Percentiles rank a stretch among this genome's conserved stretches.
Evolutionary conservation across 2,113 vertebrate species (phyloP).

Genomic region (Balaeniceps rex): DNA sequence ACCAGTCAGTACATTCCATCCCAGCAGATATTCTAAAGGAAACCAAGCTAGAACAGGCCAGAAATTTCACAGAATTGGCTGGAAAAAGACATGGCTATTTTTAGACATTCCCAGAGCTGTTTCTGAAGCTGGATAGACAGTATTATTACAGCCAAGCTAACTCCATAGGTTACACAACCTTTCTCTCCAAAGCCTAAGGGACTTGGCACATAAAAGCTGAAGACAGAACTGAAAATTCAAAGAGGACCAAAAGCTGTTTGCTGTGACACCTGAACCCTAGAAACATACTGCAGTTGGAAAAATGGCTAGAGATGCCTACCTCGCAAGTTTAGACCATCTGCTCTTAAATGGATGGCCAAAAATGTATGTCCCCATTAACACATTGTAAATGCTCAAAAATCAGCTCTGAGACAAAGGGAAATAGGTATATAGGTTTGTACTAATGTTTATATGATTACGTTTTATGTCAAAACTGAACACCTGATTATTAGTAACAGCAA

Average conservation of each 20-base stretch:
- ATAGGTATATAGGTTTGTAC: not conserved
- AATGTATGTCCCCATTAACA: not conserved
- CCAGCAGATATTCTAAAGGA: not conserved
- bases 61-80: not conserved
- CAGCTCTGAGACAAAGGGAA: not conserved
- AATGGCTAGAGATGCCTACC: not conserved
- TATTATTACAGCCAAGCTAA: not conserved
- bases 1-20: not conserved
- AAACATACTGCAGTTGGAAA: not conserved
- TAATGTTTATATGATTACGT: not conserved
- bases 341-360: not conserved
- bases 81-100: not conserved
- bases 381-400: not conserved
- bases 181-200: not conserved
- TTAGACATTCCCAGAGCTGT: not conserved
- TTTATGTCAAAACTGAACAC: not conserved
- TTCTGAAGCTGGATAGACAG: not conserved
- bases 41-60: not conserved
- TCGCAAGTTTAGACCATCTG: not conserved
- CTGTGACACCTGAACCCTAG: not conserved
- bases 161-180: not conserved
- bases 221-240: not conserved
- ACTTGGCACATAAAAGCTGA: fast-evolving
- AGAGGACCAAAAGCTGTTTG: not conserved
- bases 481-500: not conserved